Evolutionary conservation across 2,113 vertebrate species (phyloP), one percentile per base, ranked within the genome.

Genomic region (Centrocercus urophasianus): DNA sequence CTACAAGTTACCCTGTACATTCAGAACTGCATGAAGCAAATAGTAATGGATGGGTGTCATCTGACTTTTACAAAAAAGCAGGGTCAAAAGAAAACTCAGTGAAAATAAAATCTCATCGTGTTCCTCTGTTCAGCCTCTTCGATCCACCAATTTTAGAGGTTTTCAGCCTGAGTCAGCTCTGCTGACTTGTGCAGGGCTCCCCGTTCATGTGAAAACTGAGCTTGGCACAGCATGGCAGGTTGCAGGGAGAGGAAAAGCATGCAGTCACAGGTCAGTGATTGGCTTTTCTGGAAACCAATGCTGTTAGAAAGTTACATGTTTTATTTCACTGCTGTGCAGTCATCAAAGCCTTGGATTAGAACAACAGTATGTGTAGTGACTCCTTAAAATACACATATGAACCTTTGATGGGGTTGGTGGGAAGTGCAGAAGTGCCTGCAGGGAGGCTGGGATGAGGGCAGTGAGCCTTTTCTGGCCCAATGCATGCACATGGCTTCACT

Each of bases 261-360:
- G 25, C 40, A 67, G 56, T 19, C n/a, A 40, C 3, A 34, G 89
- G 75, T 81, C 93, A 91, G 56, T 57, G 47, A 67, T 42, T 36
- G 52, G 34, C 75, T 93, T 92, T 94, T 89, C 67, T 71, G 28
- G 64, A 78, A 95, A 93, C 73, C 67, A 56, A n/a, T 64, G n/a
- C 59, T 40, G 43, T 18, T 88, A 83, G 60, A 75, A 83, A 80
- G 71, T 6, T 43, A 32, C 63, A 32, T 11, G 45, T 20, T 89
- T 87, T 71, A n/a, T 87, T 87, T 56, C 0, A 0, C 45, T 63
- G 34, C 69, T 71, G 30, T 47, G 83, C 75, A 67, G 40, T 61
- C 64, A 86, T 71, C 82, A 80, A 82, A 91, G 60, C 17, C 45
- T 85, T 75, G 32, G 67, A 91, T 28, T 60, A 71, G 50, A 80